These are phyloP conservation scores for Sapayoa aenigma DNA, from an alignment of 2,113 vertebrate genomes.

Conservation along the genomic window DNA sequence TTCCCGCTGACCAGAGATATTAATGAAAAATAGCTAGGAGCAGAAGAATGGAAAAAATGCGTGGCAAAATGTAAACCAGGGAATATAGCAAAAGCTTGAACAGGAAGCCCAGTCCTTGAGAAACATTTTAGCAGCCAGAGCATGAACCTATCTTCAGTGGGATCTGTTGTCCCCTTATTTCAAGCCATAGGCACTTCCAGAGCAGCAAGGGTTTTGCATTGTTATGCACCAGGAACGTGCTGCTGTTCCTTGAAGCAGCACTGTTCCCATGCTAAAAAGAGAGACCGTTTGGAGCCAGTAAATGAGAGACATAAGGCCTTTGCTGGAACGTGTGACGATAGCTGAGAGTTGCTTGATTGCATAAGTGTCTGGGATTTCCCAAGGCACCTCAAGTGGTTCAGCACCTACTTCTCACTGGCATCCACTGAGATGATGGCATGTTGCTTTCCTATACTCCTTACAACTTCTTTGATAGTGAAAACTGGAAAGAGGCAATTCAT, in stretches of 20 bases:
- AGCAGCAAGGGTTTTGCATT: neutral
- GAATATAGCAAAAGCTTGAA: neutral
- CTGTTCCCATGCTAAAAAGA: neutral
- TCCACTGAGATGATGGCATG: fast-evolving
- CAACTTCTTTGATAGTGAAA: fast-evolving
- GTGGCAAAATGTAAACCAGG: neutral
- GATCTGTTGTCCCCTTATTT: neutral
- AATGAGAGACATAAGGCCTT: neutral
- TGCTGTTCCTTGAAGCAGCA: neutral
- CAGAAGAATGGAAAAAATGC: slow-evolving; percentile 29
- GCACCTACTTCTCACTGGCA: neutral
- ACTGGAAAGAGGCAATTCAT: neutral
- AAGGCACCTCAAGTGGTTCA: neutral
- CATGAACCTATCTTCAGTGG: neutral
- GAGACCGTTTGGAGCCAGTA: slow-evolving; percentile 39
- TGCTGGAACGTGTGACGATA: neutral
- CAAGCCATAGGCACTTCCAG: neutral
- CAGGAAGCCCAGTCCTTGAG: neutral
- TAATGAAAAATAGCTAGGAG: slow-evolving; percentile 33
- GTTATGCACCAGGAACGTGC: neutral
- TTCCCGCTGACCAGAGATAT: slow-evolving; percentile 34
- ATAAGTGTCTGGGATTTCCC: neutral
- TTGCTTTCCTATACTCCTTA: neutral
- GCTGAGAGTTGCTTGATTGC: neutral
- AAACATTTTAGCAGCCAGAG: neutral